Evolutionary conservation across 1,140 invertebrate species (phyloP).

Genomic region (Scaptomyza hsui): DNA sequence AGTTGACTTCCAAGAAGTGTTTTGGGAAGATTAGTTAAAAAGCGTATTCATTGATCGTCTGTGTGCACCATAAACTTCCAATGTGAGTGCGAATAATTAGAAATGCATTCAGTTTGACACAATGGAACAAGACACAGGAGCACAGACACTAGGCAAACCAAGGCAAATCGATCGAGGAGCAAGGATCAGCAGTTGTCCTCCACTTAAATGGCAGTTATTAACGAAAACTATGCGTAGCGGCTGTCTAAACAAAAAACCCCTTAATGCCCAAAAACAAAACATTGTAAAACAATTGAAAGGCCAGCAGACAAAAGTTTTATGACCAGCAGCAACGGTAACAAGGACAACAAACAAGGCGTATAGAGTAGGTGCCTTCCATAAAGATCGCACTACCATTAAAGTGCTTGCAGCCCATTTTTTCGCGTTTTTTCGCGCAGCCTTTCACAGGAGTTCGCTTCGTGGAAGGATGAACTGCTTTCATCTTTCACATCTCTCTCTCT

Average conservation of each 20-base stretch:
- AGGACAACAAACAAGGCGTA: constrained; percentile 67
- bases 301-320: constrained; percentile 62
- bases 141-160: constrained; percentile 31
- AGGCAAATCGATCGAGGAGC: constrained; percentile 14
- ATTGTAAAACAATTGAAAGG: constrained; percentile 74
- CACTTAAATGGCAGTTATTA: constrained; percentile 75
- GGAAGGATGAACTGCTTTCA: constrained; percentile 6
- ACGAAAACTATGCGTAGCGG: constrained; percentile 24
- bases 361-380: constrained; percentile 43
- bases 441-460: constrained; percentile 56
- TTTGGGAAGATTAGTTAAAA: constrained; percentile 43
- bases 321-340: constrained; percentile 22
- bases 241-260: constrained; percentile 75
- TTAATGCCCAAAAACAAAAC: constrained; percentile 71
- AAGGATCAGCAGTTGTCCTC: constrained; percentile 44
- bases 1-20: background rate
- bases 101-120: constrained; percentile 67
- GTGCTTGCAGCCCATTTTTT: constrained; percentile 65
- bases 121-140: constrained; percentile 38
- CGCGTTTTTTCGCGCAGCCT: constrained; percentile 59
- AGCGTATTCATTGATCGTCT: constrained; percentile 62
- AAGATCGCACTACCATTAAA: constrained; percentile 74
- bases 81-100: constrained; percentile 66
- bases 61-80: constrained; percentile 32
- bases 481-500: constrained; percentile 7